These are phyloP conservation scores for Noctilio leporinus DNA, from an alignment of 2,113 vertebrate species.

Conservation along the genomic window DNA sequence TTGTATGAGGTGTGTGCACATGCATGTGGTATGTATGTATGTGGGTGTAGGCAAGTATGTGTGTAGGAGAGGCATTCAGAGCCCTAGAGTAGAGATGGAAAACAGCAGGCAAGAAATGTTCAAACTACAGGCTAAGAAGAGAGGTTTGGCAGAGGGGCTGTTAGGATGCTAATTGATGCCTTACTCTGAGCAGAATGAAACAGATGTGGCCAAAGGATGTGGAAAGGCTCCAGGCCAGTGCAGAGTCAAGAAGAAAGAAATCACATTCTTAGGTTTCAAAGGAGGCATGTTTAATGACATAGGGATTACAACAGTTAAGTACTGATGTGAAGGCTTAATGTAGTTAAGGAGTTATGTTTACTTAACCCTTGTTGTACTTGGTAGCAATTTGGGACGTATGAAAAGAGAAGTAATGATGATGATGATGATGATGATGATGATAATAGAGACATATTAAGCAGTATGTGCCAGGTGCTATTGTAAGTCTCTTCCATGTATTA, in stretches of 20 bases:
- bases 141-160: neutral
- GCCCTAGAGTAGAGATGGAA: neutral
- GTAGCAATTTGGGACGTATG: neutral
- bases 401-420: neutral
- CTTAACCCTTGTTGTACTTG: neutral
- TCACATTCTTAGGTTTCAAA: neutral
- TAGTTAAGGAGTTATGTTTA: neutral
- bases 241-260: neutral
- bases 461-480: neutral
- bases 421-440: neutral
- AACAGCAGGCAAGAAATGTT: neutral
- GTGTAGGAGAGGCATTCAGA: neutral
- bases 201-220: neutral
- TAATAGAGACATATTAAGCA: neutral
- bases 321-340: neutral
- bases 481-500: neutral
- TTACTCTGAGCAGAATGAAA: neutral
- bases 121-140: neutral
- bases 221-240: neutral
- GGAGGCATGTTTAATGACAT: neutral
- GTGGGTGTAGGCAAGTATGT: too few species aligned
- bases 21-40: fast-evolving
- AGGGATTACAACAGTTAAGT: neutral
- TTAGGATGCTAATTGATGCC: neutral
- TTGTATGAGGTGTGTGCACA: neutral